Conservation (phyloP, 2,797 vertebrate species). For the Premnoplex brunnescens region DNA sequence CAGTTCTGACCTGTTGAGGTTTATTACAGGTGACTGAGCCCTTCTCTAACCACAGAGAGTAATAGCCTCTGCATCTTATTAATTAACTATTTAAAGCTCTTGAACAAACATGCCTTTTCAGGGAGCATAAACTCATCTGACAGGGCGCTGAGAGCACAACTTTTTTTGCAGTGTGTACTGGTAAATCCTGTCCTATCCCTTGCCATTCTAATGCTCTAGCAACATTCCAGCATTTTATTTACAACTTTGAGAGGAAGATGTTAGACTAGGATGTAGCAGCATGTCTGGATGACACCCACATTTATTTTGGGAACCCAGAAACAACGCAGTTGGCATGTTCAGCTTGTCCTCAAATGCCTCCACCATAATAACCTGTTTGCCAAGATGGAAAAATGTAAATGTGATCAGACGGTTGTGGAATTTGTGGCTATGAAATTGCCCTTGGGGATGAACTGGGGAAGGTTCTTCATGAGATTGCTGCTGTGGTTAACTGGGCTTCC, state of each 20-base stretch:
- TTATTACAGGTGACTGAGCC: background rate
- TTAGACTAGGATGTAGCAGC: slow-evolving; percentile 47
- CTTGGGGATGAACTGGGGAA: slow-evolving; percentile 33
- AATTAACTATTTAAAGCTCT: slow-evolving; percentile 42
- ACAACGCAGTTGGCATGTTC: slow-evolving; percentile 46
- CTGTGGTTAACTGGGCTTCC: background rate
- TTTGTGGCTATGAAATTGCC: slow-evolving; percentile 60
- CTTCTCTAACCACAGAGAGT: background rate
- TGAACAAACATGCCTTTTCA: slow-evolving; percentile 39
- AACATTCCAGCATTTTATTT: slow-evolving; percentile 65
- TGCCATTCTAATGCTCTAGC: slow-evolving; percentile 34
- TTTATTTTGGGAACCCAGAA: slow-evolving; percentile 59
- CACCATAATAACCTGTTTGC: slow-evolving; percentile 65
- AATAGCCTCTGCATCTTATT: background rate
- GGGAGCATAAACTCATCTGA: slow-evolving; percentile 32
- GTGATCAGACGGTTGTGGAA: slow-evolving; percentile 54
- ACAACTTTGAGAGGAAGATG: slow-evolving; percentile 30
- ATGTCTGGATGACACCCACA: slow-evolving; percentile 63
- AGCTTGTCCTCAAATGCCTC: slow-evolving; percentile 64
- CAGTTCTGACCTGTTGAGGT: background rate
- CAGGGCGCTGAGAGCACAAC: background rate
- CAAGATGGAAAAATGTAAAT: slow-evolving; percentile 65
- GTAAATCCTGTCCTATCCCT: slow-evolving; percentile 61
- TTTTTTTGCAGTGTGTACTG: slow-evolving; percentile 20
- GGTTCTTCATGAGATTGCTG: slow-evolving; percentile 30